Evolutionary conservation across 1,140 invertebrate species (phyloP).

Genomic region (Orussus abietinus): DNA sequence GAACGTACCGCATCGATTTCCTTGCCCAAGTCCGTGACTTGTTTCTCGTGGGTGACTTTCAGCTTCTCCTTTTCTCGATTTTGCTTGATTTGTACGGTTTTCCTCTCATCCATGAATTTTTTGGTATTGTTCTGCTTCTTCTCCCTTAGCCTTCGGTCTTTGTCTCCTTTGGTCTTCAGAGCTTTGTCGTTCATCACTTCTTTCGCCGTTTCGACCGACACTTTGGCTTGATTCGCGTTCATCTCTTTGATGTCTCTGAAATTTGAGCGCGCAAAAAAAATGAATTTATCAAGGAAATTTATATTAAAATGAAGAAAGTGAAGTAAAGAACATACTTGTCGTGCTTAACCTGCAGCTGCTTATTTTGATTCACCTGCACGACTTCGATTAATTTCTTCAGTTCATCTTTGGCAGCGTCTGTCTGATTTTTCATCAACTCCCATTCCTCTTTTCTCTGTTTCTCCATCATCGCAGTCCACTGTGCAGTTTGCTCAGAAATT

Average conservation of each 20-base stretch:
- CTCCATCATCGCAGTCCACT: conserved; percentile 90
- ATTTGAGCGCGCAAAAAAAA: conserved; percentile 19
- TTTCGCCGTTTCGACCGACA: conserved; percentile 94
- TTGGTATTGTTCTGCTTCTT: conserved; percentile 99
- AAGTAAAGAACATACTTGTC: conserved; percentile 63
- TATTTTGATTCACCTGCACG: conserved; percentile 85
- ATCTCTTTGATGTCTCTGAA: conserved; percentile 90
- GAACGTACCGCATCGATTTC: conserved; percentile 79
- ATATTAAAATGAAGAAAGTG: conserved; percentile 4
- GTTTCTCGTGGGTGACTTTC: conserved; percentile 85
- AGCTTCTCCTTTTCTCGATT: conserved; percentile 90
- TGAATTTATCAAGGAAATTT: conserved; percentile 3
- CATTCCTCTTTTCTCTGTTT: conserved; percentile 90
- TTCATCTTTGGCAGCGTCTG: conserved; percentile 79
- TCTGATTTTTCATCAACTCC: conserved; percentile 77
- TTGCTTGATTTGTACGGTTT: conserved; percentile 84
- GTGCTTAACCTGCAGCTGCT: conserved; percentile 87
- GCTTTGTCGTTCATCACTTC: conserved; percentile 94
- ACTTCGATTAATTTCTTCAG: conserved; percentile 83
- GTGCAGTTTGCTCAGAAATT: conserved; percentile 83
- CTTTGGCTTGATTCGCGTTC: conserved; percentile 92
- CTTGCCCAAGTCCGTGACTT: conserved; percentile 80
- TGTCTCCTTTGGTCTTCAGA: conserved; percentile 97
- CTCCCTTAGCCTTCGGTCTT: conserved; percentile 88
- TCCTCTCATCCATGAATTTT: conserved; percentile 97